Percentiles rank a stretch among this genome's conserved stretches.
phyloP scores from a whole-genome alignment of 1,140 invertebrate species.

The Drosophila ambigua region DNA sequence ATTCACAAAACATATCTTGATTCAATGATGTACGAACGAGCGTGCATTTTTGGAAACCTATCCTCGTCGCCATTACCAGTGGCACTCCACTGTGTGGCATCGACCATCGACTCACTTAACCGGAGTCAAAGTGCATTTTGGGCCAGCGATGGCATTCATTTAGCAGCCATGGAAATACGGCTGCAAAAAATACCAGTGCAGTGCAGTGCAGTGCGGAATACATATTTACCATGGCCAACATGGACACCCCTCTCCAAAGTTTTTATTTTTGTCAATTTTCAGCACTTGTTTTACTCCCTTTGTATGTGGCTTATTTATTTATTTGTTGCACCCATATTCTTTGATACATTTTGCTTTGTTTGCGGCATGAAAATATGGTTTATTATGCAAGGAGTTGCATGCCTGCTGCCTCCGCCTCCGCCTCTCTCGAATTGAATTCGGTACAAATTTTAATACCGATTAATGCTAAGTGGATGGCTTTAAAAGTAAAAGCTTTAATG shows the following conservation, averaged over 20 bases:
- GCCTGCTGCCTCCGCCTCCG: no score
- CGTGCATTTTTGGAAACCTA: no score
- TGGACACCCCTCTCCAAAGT: neutral
- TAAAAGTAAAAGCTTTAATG: slow-evolving; percentile 16
- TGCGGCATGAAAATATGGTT: no score
- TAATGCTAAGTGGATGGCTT: neutral
- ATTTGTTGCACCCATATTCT: neutral
- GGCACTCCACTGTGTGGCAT: no score
- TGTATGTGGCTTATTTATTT: neutral
- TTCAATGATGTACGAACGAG: no score
- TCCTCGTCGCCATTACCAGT: no score
- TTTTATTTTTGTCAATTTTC: neutral
- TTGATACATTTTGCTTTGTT: neutral
- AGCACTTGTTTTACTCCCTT: neutral
- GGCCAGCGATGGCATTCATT: neutral
- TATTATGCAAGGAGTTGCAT: no score
- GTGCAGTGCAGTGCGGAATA: no score
- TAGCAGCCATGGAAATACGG: neutral
- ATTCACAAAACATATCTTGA: no score
- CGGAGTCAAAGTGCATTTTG: slow-evolving; percentile 2
- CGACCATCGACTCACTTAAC: no score
- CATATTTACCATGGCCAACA: no score
- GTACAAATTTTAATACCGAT: neutral
- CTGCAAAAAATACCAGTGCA: no score
- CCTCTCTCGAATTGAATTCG: neutral